These are phyloP conservation scores for Asobara japonica DNA, from an alignment of 1,140 invertebrate species.

Conservation along the genomic window DNA sequence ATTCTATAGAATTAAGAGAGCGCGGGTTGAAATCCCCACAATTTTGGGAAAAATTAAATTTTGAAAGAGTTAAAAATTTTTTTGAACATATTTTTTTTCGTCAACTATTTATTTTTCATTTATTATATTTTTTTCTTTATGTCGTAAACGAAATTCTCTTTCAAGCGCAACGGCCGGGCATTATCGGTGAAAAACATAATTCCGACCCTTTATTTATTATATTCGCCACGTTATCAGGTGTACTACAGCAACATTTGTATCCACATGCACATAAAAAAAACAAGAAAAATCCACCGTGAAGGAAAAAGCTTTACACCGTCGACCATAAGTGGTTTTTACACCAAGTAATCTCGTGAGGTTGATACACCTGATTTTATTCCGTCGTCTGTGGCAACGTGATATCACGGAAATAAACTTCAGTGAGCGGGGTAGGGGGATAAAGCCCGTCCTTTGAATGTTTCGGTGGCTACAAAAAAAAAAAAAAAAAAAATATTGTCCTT, in stretches of 20 bases:
- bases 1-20: no score
- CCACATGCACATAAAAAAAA: neutral
- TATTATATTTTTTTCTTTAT: no score
- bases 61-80: neutral
- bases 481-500: conserved; percentile 1
- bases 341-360: conserved; percentile 29
- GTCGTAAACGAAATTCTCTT: no score
- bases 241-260: neutral
- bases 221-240: neutral
- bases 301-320: conserved; percentile 3
- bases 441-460: conserved; percentile 2
- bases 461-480: neutral
- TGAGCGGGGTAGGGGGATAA: neutral
- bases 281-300: neutral
- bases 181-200: neutral
- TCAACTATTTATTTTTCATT: no score
- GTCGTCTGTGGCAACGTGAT: conserved; percentile 17
- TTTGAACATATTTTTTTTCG: no score
- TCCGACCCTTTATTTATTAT: neutral
- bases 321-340: conserved; percentile 32
- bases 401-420: conserved; percentile 35
- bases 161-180: no score
- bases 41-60: no score
- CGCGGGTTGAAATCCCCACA: no score
- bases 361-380: conserved; percentile 29